Conservation (phyloP, 2,797 vertebrate genomes). For the Clamator glandarius region DNA sequence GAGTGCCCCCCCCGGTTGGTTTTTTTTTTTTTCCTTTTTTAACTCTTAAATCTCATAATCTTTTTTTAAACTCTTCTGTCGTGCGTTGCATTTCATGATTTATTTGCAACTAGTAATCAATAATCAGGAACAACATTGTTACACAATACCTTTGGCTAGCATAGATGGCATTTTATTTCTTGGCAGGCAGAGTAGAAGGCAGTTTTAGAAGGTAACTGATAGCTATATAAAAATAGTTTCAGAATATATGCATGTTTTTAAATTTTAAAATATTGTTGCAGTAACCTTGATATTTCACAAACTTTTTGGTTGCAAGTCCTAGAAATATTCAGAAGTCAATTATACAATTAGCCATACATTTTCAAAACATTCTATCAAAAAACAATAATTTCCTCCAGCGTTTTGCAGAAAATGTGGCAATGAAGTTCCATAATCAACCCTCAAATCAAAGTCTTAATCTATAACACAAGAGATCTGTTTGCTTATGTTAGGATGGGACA, state of each 20-base stretch:
- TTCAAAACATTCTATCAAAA: background rate
- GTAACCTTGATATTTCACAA: background rate
- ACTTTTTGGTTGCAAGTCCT: background rate
- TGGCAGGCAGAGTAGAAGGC: background rate
- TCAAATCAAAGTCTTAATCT: background rate
- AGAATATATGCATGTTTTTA: background rate
- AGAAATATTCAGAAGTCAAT: background rate
- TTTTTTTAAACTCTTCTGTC: background rate
- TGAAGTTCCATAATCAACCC: background rate
- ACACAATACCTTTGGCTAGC: background rate
- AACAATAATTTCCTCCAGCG: background rate
- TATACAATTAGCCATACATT: background rate
- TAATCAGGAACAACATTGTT: background rate
- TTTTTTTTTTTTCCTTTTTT: background rate
- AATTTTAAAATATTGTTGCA: background rate
- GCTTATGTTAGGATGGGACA: background rate
- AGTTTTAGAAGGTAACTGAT: background rate
- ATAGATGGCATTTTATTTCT: background rate
- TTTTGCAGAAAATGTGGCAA: background rate
- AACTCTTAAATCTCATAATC: background rate
- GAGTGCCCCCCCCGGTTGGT: background rate
- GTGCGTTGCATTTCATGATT: background rate
- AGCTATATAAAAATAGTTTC: background rate
- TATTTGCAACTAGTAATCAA: background rate
- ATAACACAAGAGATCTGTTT: background rate